phyloP scores from a whole-genome alignment of 2,113 vertebrate species.

The Hiodon alosoides region DNA sequence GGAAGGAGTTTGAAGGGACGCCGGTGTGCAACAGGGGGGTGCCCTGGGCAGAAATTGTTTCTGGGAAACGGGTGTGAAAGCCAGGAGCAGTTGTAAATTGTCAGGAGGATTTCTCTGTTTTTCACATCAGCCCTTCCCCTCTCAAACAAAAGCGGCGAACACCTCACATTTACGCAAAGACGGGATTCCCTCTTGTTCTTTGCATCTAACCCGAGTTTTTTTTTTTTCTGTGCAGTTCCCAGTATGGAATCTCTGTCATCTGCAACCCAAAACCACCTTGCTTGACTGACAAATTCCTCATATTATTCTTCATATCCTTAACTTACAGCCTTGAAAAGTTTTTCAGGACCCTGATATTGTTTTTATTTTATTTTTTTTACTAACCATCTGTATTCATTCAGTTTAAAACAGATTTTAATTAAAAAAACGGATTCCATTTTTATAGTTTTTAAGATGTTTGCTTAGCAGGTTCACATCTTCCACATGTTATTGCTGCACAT shows the following conservation, averaged over 20 bases:
- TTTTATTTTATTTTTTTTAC: too few species aligned
- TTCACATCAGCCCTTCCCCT: slow-evolving; percentile 42
- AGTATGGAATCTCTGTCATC: slow-evolving; percentile 1
- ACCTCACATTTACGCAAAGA: slow-evolving; percentile 10
- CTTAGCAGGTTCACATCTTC: too few species aligned
- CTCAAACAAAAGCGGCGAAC: slow-evolving; percentile 22
- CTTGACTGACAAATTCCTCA: too few species aligned
- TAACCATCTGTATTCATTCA: too few species aligned
- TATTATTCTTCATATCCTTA: too few species aligned
- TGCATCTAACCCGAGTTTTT: slow-evolving; percentile 3
- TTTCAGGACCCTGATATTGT: too few species aligned
- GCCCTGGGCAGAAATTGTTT: slow-evolving; percentile 20
- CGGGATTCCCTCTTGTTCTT: slow-evolving; percentile 49
- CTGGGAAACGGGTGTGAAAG: slow-evolving; percentile 9
- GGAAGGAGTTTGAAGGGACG: slow-evolving; percentile 49
- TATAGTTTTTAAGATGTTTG: too few species aligned
- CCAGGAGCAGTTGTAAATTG: slow-evolving; percentile 17
- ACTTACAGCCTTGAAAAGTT: too few species aligned
- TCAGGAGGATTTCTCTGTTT: slow-evolving; percentile 49
- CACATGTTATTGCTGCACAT: neutral
- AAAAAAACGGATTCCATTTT: too few species aligned
- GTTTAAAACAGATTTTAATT: too few species aligned
- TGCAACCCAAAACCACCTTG: neutral
- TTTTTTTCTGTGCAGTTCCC: slow-evolving; percentile 2
- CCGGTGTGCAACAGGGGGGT: slow-evolving; percentile 40